phyloP scores from a whole-genome alignment of 2,888 invertebrate genomes.

The Stenoptilia bipunctidactyla region DNA sequence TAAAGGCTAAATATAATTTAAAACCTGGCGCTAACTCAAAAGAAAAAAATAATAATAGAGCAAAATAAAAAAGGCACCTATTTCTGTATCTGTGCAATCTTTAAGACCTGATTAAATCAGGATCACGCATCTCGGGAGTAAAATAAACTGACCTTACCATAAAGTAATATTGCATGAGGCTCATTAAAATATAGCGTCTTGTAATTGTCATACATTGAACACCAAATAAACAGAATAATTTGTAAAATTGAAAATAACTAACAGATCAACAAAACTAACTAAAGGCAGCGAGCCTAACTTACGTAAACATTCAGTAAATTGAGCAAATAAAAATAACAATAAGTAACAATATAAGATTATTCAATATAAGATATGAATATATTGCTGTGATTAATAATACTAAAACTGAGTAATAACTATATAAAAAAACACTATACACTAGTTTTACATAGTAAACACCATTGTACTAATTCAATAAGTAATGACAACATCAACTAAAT shows the following conservation, averaged over 20 bases:
- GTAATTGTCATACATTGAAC: too few species aligned
- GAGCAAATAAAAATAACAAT: conserved; percentile 67
- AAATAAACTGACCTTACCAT: background rate
- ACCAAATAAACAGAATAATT: background rate
- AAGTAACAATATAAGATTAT: conserved; percentile 49
- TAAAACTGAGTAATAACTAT: conserved; percentile 5
- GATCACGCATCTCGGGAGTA: too few species aligned
- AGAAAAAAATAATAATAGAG: conserved; percentile 14
- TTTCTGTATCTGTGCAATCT: background rate
- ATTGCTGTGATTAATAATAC: conserved; percentile 29
- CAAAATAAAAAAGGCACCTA: conserved; percentile 27
- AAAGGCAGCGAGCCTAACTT: conserved; percentile 49
- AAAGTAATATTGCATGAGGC: background rate
- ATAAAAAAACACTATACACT: conserved; percentile 31
- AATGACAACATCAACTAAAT: conserved; percentile 50
- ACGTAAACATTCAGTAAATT: conserved; percentile 60
- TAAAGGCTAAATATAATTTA: conserved; percentile 42
- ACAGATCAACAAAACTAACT: conserved; percentile 39
- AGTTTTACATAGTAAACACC: conserved; percentile 36
- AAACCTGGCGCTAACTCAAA: conserved; percentile 3
- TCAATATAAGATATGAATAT: conserved; percentile 36
- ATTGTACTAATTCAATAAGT: conserved; percentile 50
- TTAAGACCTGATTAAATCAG: too few species aligned
- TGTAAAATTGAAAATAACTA: conserved; percentile 13
- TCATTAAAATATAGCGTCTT: background rate